These are phyloP conservation scores for Nysson spinosus DNA, from an alignment of 2,888 invertebrate species.

Conservation along the genomic window DNA sequence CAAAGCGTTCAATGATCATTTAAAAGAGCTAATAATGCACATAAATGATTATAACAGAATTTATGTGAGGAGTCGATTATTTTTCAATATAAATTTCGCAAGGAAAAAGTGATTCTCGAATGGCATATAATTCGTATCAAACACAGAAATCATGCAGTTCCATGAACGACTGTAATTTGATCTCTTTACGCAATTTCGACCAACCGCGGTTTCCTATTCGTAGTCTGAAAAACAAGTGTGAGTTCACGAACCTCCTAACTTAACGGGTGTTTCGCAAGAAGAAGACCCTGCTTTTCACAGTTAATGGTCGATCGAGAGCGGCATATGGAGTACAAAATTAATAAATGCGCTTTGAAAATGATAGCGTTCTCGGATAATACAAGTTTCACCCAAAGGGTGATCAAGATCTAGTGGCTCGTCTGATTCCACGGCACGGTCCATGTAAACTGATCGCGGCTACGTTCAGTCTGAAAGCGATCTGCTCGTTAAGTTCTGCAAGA, in stretches of 20 bases:
- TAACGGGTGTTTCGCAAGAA: conserved; percentile 46
- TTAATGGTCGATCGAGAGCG: conserved; percentile 1
- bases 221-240: conserved; percentile 34
- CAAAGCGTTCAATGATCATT: too few relatives aligned
- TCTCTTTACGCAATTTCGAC: conserved; percentile 65
- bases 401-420: conserved; percentile 29
- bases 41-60: too few relatives aligned
- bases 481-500: conserved; percentile 55
- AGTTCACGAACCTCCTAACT: conserved; percentile 19
- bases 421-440: conserved; percentile 30
- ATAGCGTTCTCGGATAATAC: neutral
- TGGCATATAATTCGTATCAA: conserved; percentile 49
- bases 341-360: neutral
- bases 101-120: conserved; percentile 8
- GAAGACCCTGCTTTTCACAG: conserved; percentile 5
- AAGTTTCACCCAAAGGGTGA: too few relatives aligned
- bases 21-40: too few relatives aligned
- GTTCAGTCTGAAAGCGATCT: conserved; percentile 54
- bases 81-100: neutral
- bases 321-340: conserved; percentile 8
- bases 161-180: conserved; percentile 55
- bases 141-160: conserved; percentile 42
- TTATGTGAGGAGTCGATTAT: too few relatives aligned
- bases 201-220: conserved; percentile 54
- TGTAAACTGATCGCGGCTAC: conserved; percentile 54